These are phyloP conservation scores for Penaeus vannamei DNA, from an alignment of 1,140 invertebrate species.

Conservation along the genomic window DNA sequence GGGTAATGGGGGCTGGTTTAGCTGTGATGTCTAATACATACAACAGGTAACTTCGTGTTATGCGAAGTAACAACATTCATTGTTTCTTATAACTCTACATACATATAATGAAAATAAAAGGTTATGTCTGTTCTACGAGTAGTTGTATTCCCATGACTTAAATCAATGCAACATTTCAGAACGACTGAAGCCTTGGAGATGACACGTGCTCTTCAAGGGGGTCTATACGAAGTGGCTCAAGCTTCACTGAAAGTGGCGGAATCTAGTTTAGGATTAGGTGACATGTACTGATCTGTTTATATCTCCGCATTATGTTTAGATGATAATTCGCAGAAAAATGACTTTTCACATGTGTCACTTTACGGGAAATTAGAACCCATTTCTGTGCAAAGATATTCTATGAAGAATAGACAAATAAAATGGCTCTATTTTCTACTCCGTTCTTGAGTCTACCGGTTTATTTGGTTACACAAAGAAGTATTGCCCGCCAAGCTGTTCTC, in stretches of 20 bases:
- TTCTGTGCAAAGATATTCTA: no score
- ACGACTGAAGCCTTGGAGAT: constrained; percentile 36
- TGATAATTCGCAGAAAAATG: not conserved
- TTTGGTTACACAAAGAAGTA: no score
- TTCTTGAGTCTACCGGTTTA: no score
- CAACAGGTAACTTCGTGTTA: constrained; percentile 38
- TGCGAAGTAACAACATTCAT: not conserved
- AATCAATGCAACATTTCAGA: not conserved
- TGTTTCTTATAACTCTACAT: no score
- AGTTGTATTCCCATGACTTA: not conserved
- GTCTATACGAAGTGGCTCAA: constrained; percentile 34
- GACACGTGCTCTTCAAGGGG: constrained; percentile 25
- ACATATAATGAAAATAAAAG: no score
- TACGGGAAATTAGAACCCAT: no score
- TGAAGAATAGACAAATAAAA: no score
- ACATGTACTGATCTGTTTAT: not conserved
- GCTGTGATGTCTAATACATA: constrained; percentile 51
- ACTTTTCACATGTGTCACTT: not conserved
- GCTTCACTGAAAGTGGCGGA: constrained; percentile 47
- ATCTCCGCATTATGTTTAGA: not conserved
- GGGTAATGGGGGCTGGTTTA: constrained; percentile 61
- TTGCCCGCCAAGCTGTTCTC: no score
- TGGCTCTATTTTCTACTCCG: no score
- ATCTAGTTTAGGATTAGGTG: constrained; percentile 34
- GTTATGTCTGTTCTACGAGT: not conserved